Base-by-base conservation (phyloP, 2,113 vertebrate species). In the Pristiophorus japonicus region DNA sequence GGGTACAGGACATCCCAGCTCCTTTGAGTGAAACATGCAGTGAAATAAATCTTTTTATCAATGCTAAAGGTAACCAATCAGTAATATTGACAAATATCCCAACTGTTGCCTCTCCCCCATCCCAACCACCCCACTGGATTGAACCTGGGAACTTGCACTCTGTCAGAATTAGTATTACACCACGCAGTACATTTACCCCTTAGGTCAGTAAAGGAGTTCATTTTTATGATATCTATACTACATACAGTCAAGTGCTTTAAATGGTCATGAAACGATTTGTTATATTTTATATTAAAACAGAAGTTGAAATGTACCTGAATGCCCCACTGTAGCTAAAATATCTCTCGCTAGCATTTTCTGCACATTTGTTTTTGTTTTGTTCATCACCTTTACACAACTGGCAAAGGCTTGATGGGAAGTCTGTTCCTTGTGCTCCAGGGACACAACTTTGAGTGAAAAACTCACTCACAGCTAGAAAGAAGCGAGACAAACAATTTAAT, bases 391-490 rank as follows among this genome's bases (percentile, higher is more conserved):
- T 96, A 96, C 99, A 99, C 85, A 98, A 97, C 95, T 97, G 78
- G 93, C 99, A 99, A 95, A 99, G 98, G 95, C 98, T 98, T 0
- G 96, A 0, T 0, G 98, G 97, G 66, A 98, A 97, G 0, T 59
- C 95, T 0, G 94, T 38, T 0, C 96, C 96, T 73, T 96, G 97
- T 3, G 98, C 98, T 87, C 99, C 99, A 0, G 99, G 99, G 96
- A 99, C 96, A 3, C 99, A 99, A 97, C 99, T 99, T 59, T 97
- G 97, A 0, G 1, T 98, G 96, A 99, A 99, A 96, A 98, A 99
- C 4, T 98, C 96, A 2, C 98, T 98, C 95, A 99, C 98, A 30
- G 98, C 99, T 99, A 96, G 3, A 96, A 63, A 95, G 67, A 66
- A 65, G 47, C 8, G 51, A 73, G 27, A 55, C 27, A 59, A n/a